Conservation (phyloP, 2,888 invertebrate genomes). For the Stratiomys singularior region DNA sequence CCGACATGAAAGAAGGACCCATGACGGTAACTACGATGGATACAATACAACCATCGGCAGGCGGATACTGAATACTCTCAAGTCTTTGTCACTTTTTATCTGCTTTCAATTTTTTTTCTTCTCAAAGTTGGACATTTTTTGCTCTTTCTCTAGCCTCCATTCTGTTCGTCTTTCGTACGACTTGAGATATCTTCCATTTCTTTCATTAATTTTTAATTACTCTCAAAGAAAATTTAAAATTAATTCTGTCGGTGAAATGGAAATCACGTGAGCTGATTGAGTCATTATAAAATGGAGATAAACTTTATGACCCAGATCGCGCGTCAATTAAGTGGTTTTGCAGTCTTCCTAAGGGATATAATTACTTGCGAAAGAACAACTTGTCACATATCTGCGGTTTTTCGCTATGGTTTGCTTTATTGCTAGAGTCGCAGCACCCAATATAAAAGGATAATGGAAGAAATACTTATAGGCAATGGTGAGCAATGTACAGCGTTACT, state of each 20-base stretch:
- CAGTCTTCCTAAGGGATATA: not conserved
- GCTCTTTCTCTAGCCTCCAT: not conserved
- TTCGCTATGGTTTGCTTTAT: no score
- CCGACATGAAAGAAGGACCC: slow-evolving; percentile 3
- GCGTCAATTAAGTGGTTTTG: not conserved
- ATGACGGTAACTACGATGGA: not conserved
- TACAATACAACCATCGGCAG: slow-evolving; percentile 8
- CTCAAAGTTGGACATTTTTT: not conserved
- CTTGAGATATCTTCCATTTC: slow-evolving; percentile 3
- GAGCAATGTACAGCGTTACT: no score
- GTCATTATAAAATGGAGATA: not conserved
- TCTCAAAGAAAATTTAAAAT: not conserved
- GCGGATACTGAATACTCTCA: not conserved
- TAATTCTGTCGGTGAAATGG: not conserved
- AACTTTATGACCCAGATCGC: no score
- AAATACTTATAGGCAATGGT: no score
- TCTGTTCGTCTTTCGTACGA: not conserved
- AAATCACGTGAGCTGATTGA: slow-evolving; percentile 5
- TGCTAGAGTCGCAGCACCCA: no score
- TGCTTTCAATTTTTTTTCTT: not conserved
- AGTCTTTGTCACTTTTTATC: slow-evolving; percentile 19
- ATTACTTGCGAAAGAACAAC: no score
- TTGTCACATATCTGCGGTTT: no score
- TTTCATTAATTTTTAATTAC: slow-evolving; percentile 25
- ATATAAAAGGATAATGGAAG: no score